phyloP scores from a whole-genome alignment of 2,888 invertebrate species.

The Hydrotaea cyrtoneurina region DNA sequence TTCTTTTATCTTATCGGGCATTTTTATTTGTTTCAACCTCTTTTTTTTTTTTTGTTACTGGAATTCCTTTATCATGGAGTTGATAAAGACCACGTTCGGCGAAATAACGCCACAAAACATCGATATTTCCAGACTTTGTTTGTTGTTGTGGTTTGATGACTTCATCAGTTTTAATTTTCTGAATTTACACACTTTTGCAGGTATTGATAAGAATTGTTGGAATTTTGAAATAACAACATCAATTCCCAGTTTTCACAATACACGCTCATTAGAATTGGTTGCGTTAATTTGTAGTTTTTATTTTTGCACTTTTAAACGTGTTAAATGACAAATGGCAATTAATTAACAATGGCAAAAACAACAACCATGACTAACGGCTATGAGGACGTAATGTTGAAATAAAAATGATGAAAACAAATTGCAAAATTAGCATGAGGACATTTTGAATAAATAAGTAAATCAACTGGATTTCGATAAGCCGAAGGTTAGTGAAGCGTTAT shows the following conservation, averaged over 20 bases:
- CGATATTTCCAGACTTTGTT: neutral
- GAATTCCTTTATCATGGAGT: neutral
- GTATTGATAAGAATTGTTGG: neutral
- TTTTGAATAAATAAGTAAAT: too few relatives aligned
- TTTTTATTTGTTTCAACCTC: neutral
- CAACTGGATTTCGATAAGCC: too few relatives aligned
- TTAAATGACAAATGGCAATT: neutral
- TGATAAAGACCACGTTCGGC: neutral
- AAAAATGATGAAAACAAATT: too few relatives aligned
- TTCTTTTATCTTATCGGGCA: neutral
- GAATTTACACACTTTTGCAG: neutral
- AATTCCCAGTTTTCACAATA: neutral
- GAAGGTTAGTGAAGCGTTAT: too few relatives aligned
- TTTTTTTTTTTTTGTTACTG: neutral
- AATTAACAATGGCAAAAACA: neutral
- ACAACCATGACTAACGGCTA: neutral
- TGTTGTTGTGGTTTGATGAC: neutral
- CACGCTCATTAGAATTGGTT: neutral
- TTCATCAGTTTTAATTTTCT: constrained; percentile 3
- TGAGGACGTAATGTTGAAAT: too few relatives aligned
- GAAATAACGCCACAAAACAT: neutral
- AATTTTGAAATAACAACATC: neutral
- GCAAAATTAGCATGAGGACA: too few relatives aligned
- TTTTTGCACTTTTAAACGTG: neutral
- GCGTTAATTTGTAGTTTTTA: neutral